phyloP scores from a whole-genome alignment of 2,797 vertebrate genomes.

The Merluccius polli region DNA sequence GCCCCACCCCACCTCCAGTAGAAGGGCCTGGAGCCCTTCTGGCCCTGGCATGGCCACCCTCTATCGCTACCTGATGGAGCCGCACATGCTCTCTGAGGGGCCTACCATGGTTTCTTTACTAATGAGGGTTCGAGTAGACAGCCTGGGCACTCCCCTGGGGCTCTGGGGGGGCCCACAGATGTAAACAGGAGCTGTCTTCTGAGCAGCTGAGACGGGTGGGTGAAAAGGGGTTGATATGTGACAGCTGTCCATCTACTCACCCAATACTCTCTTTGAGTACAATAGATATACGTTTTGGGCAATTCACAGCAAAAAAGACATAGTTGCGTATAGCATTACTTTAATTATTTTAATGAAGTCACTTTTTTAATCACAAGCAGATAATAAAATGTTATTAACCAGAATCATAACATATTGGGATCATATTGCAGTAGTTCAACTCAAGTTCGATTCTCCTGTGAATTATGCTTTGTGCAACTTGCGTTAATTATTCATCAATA shows the following conservation, averaged over 20 bases:
- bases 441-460: background rate
- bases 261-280: conserved; percentile 26
- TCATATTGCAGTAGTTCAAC: conserved; percentile 1
- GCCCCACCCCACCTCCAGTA: conserved; percentile 20
- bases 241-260: conserved; percentile 47
- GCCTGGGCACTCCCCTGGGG: conserved; percentile 46
- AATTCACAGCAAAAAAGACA: no score
- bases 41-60: conserved; percentile 40
- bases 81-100: conserved; percentile 44
- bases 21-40: background rate
- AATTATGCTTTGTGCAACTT: conserved; percentile 2
- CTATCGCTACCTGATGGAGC: conserved; percentile 39
- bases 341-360: no score
- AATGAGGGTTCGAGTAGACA: conserved; percentile 66
- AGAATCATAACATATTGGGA: conserved; percentile 32
- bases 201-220: conserved; percentile 11
- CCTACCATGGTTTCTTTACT: conserved; percentile 64
- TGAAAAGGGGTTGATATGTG: conserved; percentile 25
- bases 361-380: conserved; percentile 27
- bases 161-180: conserved; percentile 14
- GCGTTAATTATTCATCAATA: conserved; percentile 67
- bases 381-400: conserved; percentile 41
- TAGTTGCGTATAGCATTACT: no score
- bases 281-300: background rate
- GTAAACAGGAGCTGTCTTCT: conserved; percentile 39